Base-by-base conservation (phyloP, 2,888 invertebrate genomes). In the Lumbricus terrestris region DNA sequence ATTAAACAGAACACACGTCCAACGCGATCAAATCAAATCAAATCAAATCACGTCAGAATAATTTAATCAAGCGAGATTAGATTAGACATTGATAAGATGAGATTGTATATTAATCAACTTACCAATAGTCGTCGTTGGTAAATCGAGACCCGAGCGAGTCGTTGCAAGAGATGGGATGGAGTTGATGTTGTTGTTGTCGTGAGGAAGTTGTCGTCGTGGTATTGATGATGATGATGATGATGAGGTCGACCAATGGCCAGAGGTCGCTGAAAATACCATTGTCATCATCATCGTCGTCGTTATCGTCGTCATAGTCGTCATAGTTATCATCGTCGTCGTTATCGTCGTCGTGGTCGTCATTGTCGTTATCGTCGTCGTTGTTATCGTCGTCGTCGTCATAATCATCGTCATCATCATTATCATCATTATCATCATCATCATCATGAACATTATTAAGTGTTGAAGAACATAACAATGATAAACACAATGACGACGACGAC, bases 381-480 rank as follows among this genome's bases (percentile, higher is more conserved):
- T 90, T 88, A 90, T 88, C 90, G 35, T 42, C 90, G 88, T 88
- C 90, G 38, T 88, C 90, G 15, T 37, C 90, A 90, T 88, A 88
- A 88, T 42, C 90, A 90, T 88, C 88, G 88, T 88, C 90, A 88
- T 88, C 88, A 40, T 88, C 83, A 35, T 89, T 83, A 82, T 89
- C 83, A 35, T 89, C 83, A 89, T 89, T 38, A 83, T 89, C 82
- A 83, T 89, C 89, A 83, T 83, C 89, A 89, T 37, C 89, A 89
- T 4, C 89, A 89, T 83, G 83, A 89, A 11, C 69, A 89, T 89
- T 82, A 89, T 89, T 83, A 89, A n/a, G n/a, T n/a, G n/a, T n/a
- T n/a, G n/a, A n/a, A n/a, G n/a, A n/a, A n/a, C n/a, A n/a, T n/a
- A n/a, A n/a, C n/a, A n/a, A n/a, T n/a, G n/a, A n/a, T n/a, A n/a